A percentile compares a stretch with the other conserved stretches of the same genome.
phyloP scores from a whole-genome alignment of 2,113 vertebrate species.

The Raja brachyura region DNA sequence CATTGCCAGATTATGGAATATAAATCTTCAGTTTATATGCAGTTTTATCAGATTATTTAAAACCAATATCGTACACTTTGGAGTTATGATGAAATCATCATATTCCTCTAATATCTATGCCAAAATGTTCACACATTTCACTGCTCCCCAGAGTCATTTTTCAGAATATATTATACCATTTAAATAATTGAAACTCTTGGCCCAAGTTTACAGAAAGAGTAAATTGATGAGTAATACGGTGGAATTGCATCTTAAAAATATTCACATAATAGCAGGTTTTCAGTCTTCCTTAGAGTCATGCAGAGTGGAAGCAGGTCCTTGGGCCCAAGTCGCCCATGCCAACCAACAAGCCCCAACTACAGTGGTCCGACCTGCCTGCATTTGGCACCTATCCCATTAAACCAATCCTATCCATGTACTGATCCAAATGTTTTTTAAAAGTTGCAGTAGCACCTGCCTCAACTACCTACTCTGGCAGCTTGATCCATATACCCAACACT shows the following conservation, averaged over 20 bases:
- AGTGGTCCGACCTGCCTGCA: too few species aligned
- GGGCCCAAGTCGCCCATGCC: too few species aligned
- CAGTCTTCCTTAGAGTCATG: neutral
- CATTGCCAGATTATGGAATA: neutral
- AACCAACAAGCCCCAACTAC: too few species aligned
- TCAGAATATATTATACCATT: neutral
- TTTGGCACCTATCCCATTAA: too few species aligned
- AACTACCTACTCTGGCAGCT: too few species aligned
- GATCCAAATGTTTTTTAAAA: too few species aligned
- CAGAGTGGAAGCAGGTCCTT: too few species aligned
- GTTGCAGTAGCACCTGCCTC: too few species aligned
- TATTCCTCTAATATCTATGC: neutral
- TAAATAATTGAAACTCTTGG: neutral
- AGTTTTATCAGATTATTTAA: slow-evolving; percentile 10
- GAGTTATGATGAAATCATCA: neutral
- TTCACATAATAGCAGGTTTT: neutral
- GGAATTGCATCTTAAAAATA: neutral
- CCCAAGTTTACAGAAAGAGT: neutral
- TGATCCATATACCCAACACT: too few species aligned
- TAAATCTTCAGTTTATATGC: slow-evolving; percentile 18
- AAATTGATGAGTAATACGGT: neutral
- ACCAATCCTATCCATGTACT: too few species aligned
- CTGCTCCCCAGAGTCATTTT: neutral
- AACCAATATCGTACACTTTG: neutral
- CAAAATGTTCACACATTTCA: slow-evolving; percentile 10